Conservation (phyloP, 1,140 invertebrate genomes). For the Hylyphantes graminicola region DNA sequence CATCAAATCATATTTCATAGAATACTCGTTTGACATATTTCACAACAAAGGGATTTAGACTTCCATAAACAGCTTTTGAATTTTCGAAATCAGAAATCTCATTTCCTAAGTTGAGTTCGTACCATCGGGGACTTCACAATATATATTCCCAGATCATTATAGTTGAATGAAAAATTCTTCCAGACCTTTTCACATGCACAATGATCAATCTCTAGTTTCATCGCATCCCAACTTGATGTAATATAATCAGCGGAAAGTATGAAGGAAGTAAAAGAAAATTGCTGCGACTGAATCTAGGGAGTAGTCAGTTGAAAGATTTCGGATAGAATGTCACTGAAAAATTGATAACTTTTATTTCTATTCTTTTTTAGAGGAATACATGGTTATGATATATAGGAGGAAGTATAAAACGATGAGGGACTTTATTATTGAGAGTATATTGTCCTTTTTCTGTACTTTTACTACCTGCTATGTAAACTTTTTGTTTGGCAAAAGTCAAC, state of each 20-base stretch:
- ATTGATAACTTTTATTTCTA: conserved; percentile 26
- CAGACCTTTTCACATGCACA: conserved; percentile 23
- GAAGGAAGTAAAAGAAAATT: conserved; percentile 29
- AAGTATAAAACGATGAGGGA: conserved; percentile 19
- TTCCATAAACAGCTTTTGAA: no score
- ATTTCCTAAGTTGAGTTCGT: not conserved
- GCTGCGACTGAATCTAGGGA: conserved; percentile 14
- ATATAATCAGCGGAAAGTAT: conserved; percentile 21
- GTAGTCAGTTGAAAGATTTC: conserved; percentile 12
- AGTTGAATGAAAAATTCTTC: conserved; percentile 23
- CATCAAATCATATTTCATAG: no score
- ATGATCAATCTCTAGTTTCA: conserved; percentile 25
- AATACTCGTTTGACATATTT: no score
- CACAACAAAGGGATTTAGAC: no score
- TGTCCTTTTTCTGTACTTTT: not conserved
- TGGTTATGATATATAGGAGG: not conserved
- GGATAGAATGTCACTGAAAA: conserved; percentile 16
- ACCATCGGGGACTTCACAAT: not conserved
- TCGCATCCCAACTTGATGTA: not conserved
- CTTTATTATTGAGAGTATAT: conserved; percentile 26
- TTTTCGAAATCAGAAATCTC: no score
- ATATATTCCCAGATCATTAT: not conserved
- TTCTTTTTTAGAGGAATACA: not conserved
- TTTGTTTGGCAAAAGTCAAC: not conserved
- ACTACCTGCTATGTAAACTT: not conserved